Evolutionary conservation across 2,113 vertebrate genomes (phyloP), one percentile per base, ranked within the genome.

Genomic region (Rhinoptilus africanus): DNA sequence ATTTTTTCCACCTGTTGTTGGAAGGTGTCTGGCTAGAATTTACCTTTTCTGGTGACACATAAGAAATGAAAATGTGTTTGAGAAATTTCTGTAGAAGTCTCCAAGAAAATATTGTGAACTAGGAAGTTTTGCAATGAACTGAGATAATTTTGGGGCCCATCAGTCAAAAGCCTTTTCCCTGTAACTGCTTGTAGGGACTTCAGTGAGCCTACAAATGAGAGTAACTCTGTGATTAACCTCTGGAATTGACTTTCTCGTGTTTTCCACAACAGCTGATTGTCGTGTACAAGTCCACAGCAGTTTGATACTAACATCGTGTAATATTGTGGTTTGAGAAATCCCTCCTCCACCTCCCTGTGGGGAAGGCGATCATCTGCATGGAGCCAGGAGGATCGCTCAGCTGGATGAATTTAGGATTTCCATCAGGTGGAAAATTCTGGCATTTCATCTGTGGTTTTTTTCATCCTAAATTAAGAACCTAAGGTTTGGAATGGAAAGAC

Each of bases 291-390:
- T 24, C 48, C 24, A 4, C 28, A 22, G 47, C 2, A 2, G 9
- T 26, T 14, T 57, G 37, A 20, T 24, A 9, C 30, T 56, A 4
- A 63, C 8, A 8, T 8, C 23, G 39, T 1, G 24, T n/a, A 59
- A 23, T 59, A 35, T 15, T 23, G 34, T 34, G n/a, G 8, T 69
- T 59, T 89, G 54, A 18, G 60, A 54, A 68, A 45, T 60, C 4
- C 2, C 11, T 66, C 3, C n/a, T 59, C 26, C 63, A 2, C 27
- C 34, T 24, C 0, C 4, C 18, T 24, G 34, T 18, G 27, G 27
- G 45, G 24, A 68, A 53, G 26, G 20, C 8, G 18, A 14, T 60
- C 1, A 3, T 34, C 39, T 54, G 24, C 3, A 2, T 12, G 37
- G 59, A 69, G 20, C 64, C 18, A 23, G 39, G 26, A 47, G 27